Base-by-base conservation (phyloP, 2,888 invertebrate species). In the Tanypteryx hageni region DNA sequence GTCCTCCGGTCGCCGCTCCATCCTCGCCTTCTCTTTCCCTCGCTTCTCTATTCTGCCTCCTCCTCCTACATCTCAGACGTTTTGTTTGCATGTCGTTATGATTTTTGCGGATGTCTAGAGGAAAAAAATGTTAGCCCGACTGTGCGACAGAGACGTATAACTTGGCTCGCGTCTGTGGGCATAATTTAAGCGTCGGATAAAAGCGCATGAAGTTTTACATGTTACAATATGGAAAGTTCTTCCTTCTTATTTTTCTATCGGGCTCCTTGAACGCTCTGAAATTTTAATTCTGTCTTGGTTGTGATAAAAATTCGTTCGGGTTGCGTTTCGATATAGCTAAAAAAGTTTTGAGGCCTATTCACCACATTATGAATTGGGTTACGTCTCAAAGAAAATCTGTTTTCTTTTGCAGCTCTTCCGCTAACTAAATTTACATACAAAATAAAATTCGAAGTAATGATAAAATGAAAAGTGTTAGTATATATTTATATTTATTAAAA, bases 91-190 rank as follows among this genome's bases (percentile, higher is more conserved):
- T 44, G 68, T 44, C 68, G n/a, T 89, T 18, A 44, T 31, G 89
- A 64, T 56, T 89, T 89, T 68, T 68, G 44, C 4, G 56, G 16
- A 89, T 44, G 64, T 89, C 68, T 68, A n/a, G 18, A 61, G 59
- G 27, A 18, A 59, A 89, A 44, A 64, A 64, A n/a, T 68, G 44
- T 89, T 64, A 31, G 31, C 89, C 44, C 56, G 31, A n/a, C 64
- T 64, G 89, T 89, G 64, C 61, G 89, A 89, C 89, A 64, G 89
- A 89, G 61, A 64, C 83, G 83, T 64, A 64, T 64, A 59, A 89
- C 89, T 89, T 31, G 44, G n/a, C 64, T 56, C 89, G 61, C 31
- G 61, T 89, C 89, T 16, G 83, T 57, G 83, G 83, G 83, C 83
- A 83, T 83, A 83, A 83, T 83, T 83, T 83, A 83, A 83, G 83